A percentile compares a stretch with the other conserved stretches of the same genome.
phyloP scores from a whole-genome alignment of 2,888 invertebrate genomes.

The Zhuqinia jingwanae region DNA sequence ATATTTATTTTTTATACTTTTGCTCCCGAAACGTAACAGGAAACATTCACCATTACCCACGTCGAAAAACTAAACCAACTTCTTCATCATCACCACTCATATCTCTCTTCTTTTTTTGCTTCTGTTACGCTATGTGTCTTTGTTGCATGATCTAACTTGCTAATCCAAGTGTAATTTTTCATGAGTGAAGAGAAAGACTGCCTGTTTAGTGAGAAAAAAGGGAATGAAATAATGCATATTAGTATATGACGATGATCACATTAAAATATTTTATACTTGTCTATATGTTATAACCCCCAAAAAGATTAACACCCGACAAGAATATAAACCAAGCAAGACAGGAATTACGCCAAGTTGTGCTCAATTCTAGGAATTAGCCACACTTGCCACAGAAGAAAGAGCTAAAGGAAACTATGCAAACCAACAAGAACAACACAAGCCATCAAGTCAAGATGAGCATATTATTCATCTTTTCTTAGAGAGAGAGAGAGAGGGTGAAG shows the following conservation, averaged over 20 bases:
- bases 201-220: neutral
- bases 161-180: constrained; percentile 8
- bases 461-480: neutral
- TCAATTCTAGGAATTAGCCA: constrained; percentile 52
- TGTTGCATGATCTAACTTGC: constrained; percentile 6
- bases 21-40: constrained; percentile 24
- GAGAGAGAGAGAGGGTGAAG: too few relatives aligned
- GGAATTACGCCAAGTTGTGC: constrained; percentile 55
- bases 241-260: neutral
- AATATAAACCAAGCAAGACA: constrained; percentile 58
- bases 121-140: neutral
- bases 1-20: neutral
- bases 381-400: constrained; percentile 55
- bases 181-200: neutral
- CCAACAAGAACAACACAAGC: neutral
- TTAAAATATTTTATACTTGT: too few relatives aligned
- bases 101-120: neutral
- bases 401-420: constrained; percentile 2
- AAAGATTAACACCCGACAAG: constrained; percentile 48
- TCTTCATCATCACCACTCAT: neutral
- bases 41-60: constrained; percentile 44
- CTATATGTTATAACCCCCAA: too few relatives aligned
- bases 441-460: neutral
- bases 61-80: neutral
- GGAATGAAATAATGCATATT: neutral